Evolutionary conservation across 2,797 vertebrate genomes (phyloP).

Genomic region (Corythornis leucogaster): DNA sequence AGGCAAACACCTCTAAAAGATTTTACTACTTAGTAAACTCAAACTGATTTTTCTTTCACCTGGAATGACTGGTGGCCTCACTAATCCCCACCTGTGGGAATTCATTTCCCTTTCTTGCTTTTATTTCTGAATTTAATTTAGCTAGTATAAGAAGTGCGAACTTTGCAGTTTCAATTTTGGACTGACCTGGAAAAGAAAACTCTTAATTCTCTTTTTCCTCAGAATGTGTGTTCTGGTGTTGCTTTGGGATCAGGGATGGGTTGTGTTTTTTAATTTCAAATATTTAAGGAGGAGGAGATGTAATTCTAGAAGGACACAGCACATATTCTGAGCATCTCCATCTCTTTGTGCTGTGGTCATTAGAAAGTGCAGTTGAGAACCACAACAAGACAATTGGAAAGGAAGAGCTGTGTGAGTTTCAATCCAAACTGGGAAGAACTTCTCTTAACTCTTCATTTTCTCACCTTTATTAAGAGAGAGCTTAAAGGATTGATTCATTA

Average conservation of each 20-base stretch:
- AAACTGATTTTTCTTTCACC: background rate
- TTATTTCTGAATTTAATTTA: background rate
- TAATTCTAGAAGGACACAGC: background rate
- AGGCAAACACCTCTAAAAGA: background rate
- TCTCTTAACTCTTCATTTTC: background rate
- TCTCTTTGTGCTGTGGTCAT: background rate
- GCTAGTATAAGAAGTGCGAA: background rate
- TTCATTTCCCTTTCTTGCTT: background rate
- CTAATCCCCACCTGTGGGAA: background rate
- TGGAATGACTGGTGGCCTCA: background rate
- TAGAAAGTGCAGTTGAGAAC: background rate
- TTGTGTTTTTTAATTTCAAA: background rate
- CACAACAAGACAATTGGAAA: background rate
- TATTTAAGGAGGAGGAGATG: background rate
- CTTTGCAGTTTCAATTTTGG: background rate
- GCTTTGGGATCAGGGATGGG: background rate
- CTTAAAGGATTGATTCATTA: background rate
- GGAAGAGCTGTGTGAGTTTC: background rate
- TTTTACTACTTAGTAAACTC: background rate
- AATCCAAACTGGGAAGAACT: background rate
- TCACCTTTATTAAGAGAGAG: background rate
- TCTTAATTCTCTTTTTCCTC: background rate
- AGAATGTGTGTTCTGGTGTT: background rate
- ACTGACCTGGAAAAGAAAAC: background rate
- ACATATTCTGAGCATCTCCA: background rate